phyloP scores from a whole-genome alignment of 2,797 vertebrate genomes.

The Enteromius viviparus region DNA sequence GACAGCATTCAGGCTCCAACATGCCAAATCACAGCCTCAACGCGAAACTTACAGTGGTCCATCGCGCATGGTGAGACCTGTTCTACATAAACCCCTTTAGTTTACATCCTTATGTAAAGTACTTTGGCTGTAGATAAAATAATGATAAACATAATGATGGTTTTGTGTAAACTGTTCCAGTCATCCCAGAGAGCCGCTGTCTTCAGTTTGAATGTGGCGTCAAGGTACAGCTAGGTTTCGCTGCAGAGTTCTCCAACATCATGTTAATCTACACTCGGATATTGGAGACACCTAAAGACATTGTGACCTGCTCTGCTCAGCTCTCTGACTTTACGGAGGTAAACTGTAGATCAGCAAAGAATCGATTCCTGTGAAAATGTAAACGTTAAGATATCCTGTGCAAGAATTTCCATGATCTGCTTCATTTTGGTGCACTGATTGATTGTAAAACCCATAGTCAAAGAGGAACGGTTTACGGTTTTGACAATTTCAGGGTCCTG shows the following conservation, averaged over 20 bases:
- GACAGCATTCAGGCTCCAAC: slow-evolving; percentile 72
- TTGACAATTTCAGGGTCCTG: slow-evolving; percentile 73
- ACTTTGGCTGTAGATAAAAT: not conserved
- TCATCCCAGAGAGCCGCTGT: slow-evolving; percentile 76
- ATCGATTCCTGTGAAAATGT: not conserved
- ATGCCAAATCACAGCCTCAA: slow-evolving; percentile 72
- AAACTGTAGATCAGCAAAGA: not conserved
- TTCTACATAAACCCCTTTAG: not conserved
- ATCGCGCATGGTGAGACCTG: slow-evolving; percentile 80
- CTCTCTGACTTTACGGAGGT: slow-evolving; percentile 84
- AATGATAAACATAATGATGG: not conserved
- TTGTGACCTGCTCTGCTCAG: slow-evolving; percentile 78
- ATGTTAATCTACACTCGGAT: slow-evolving; percentile 88
- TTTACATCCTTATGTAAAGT: not conserved
- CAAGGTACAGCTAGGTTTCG: slow-evolving; percentile 85
- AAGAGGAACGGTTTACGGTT: not conserved
- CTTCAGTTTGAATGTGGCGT: slow-evolving; percentile 83
- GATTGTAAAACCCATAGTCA: not conserved
- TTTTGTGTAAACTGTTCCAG: slow-evolving; percentile 63
- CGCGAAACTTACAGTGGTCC: slow-evolving; percentile 87
- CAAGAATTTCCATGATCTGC: not conserved
- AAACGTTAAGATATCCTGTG: not conserved
- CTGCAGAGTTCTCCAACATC: slow-evolving; percentile 89
- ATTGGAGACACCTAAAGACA: slow-evolving; percentile 74
- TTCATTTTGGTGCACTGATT: not conserved